A percentile compares a stretch with the other conserved stretches of the same genome.
Evolutionary conservation across 2,797 vertebrate genomes (phyloP).

Genomic region (Enteromius radiatus): DNA sequence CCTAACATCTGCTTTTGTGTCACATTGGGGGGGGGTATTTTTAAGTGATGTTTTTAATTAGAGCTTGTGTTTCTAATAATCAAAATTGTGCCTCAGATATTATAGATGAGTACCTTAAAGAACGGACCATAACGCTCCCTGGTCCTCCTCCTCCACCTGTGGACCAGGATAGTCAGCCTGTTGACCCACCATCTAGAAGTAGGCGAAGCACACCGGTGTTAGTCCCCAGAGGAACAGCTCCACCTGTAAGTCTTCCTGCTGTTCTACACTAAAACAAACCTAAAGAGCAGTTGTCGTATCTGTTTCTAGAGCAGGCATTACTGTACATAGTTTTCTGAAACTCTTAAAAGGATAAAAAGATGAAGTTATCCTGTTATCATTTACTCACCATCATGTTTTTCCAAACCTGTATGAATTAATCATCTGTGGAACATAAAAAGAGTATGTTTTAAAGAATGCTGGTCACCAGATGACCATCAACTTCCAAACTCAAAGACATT

Average conservation of each 20-base stretch:
- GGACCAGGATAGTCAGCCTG: slow-evolving; percentile 43
- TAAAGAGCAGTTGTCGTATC: neutral
- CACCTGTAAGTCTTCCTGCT: slow-evolving; percentile 45
- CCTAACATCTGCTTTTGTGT: slow-evolving; percentile 5
- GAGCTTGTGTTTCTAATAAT: neutral
- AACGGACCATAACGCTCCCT: slow-evolving; percentile 46
- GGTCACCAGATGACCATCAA: neutral
- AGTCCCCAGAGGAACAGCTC: slow-evolving; percentile 70
- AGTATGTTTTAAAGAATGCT: neutral
- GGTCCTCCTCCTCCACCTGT: slow-evolving; percentile 67
- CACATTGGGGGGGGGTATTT: neutral
- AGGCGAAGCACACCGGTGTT: slow-evolving; percentile 58
- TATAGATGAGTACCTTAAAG: slow-evolving; percentile 70
- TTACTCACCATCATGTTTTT: neutral
- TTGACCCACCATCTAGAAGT: neutral
- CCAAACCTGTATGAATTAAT: neutral
- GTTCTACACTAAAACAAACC: neutral
- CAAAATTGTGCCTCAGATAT: slow-evolving; percentile 67
- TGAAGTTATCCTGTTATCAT: neutral
- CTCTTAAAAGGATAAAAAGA: neutral
- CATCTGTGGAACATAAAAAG: neutral
- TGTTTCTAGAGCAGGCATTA: neutral
- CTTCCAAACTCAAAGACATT: neutral
- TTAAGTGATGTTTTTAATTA: neutral
- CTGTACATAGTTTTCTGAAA: neutral